Evolutionary conservation across 2,113 vertebrate genomes (phyloP).

Genomic region (Callipepla californica): DNA sequence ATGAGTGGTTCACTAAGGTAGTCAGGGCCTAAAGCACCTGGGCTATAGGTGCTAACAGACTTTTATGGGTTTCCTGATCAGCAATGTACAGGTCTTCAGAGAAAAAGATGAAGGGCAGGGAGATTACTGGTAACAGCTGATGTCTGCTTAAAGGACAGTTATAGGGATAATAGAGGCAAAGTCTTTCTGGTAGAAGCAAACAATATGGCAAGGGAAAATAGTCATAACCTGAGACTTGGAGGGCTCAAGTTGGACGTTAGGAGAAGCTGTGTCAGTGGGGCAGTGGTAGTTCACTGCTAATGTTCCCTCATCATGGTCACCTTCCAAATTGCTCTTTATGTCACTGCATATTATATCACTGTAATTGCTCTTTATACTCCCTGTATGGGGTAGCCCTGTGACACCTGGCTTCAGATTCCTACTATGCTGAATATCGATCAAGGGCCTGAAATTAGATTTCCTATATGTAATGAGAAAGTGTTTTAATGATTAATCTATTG

Average conservation of each 20-base stretch:
- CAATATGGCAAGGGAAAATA: background rate
- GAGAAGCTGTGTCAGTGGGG: background rate
- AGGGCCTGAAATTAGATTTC: background rate
- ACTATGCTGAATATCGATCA: background rate
- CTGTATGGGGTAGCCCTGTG: background rate
- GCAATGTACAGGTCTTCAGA: background rate
- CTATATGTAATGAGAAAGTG: background rate
- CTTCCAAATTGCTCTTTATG: background rate
- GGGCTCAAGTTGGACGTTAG: background rate
- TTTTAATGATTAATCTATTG: background rate
- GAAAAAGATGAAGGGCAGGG: accelerated
- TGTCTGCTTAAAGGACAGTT: background rate
- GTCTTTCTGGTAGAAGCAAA: background rate
- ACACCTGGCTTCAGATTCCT: background rate
- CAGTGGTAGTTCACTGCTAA: background rate
- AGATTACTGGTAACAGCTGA: background rate
- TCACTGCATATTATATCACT: background rate
- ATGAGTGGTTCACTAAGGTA: background rate
- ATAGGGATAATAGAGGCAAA: background rate
- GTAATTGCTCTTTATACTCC: background rate
- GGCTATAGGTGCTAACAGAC: background rate
- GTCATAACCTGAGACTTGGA: background rate
- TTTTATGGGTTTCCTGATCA: background rate
- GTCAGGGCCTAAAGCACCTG: background rate
- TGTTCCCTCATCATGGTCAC: background rate